phyloP scores from a whole-genome alignment of 2,113 vertebrate species.

The Percina caprodes region DNA sequence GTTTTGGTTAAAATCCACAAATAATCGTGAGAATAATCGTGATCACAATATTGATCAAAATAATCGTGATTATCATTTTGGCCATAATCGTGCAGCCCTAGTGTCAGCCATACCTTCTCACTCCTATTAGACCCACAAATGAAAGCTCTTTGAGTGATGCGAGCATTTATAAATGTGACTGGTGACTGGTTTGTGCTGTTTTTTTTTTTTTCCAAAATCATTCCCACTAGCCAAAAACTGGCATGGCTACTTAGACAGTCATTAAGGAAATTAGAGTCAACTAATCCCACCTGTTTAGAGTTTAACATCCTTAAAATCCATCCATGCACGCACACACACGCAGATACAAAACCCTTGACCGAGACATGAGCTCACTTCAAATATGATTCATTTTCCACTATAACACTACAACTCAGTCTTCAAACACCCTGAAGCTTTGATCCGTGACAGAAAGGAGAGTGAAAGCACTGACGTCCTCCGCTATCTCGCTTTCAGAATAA shows the following conservation, averaged over 20 bases:
- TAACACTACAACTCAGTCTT: constrained; percentile 60
- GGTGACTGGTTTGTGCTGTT: too few species aligned
- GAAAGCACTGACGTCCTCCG: constrained; percentile 37
- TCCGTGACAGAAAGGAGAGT: constrained; percentile 50
- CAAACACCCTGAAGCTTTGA: constrained; percentile 59
- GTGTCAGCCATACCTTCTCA: constrained; percentile 27
- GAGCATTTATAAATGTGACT: background rate
- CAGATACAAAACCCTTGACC: constrained; percentile 36
- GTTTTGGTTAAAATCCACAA: too few species aligned
- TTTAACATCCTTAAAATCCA: constrained; percentile 35
- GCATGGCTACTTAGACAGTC: constrained; percentile 29
- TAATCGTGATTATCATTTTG: too few species aligned
- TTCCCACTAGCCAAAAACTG: constrained; percentile 45
- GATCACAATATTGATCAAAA: too few species aligned
- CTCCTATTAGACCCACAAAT: constrained; percentile 52
- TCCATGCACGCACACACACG: constrained; percentile 16
- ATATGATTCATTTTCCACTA: constrained; percentile 64
- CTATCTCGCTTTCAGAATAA: constrained; percentile 47
- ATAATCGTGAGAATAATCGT: too few species aligned
- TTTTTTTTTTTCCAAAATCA: background rate
- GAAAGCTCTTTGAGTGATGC: background rate
- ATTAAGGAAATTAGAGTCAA: constrained; percentile 57
- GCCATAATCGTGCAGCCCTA: too few species aligned
- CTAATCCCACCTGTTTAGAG: constrained; percentile 47
- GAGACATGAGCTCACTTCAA: constrained; percentile 48